Evolutionary conservation across 1,140 invertebrate species (phyloP).

Genomic region (Tetramorium simillimum): DNA sequence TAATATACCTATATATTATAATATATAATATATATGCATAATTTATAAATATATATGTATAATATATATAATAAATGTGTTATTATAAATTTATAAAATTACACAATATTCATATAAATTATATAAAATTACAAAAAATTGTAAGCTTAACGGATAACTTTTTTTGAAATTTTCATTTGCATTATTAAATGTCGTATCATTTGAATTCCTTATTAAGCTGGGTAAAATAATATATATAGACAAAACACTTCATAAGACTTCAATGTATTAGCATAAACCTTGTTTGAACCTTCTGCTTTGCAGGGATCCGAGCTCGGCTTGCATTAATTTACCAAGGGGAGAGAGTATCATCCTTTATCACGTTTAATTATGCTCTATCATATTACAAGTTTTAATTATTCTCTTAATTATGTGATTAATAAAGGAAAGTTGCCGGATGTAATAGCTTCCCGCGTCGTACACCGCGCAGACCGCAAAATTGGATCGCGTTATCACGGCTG

Average conservation of each 20-base stretch:
- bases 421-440: conserved; percentile 20
- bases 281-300: neutral
- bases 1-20: no score
- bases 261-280: conserved; percentile 17
- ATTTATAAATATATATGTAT: no score
- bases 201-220: neutral
- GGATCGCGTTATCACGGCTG: conserved; percentile 11
- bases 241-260: neutral
- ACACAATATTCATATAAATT: neutral
- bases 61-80: no score
- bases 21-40: no score
- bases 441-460: conserved; percentile 1
- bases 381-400: conserved; percentile 50
- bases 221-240: neutral
- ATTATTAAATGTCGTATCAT: neutral
- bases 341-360: conserved; percentile 12
- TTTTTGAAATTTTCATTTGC: neutral
- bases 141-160: neutral
- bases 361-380: conserved; percentile 42
- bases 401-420: conserved; percentile 24
- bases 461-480: conserved; percentile 10
- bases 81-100: no score
- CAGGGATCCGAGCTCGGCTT: neutral
- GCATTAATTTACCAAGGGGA: neutral
- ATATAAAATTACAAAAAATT: neutral